These are phyloP conservation scores for Opisthocomus hoazin DNA, from an alignment of 2,113 vertebrate species.

Conservation along the genomic window DNA sequence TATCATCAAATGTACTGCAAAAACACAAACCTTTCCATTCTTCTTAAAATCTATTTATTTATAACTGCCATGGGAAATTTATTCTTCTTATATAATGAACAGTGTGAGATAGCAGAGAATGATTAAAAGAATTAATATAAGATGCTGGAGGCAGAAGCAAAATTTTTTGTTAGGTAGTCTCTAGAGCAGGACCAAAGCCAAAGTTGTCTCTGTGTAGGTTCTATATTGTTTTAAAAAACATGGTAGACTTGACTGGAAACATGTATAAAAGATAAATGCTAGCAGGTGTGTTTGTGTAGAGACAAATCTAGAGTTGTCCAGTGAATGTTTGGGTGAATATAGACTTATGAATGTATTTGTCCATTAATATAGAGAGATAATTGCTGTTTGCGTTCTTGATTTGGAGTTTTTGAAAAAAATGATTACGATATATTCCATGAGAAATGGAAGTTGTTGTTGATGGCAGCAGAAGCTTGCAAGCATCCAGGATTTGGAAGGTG, in stretches of 20 bases:
- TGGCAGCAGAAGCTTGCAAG: not conserved
- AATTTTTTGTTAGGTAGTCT: not conserved
- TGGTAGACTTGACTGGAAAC: not conserved
- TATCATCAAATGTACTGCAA: not conserved
- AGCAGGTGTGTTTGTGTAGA: not conserved
- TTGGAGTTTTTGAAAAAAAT: not conserved
- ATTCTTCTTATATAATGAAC: not conserved
- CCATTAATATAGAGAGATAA: not conserved
- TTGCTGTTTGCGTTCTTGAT: not conserved
- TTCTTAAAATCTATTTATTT: not conserved
- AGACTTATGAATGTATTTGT: not conserved
- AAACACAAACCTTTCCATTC: not conserved
- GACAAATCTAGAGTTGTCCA: not conserved
- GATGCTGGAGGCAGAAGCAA: not conserved
- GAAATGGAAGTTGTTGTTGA: not conserved
- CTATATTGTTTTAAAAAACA: not conserved
- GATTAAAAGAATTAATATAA: not conserved
- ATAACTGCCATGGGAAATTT: not conserved
- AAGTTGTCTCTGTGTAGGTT: not conserved
- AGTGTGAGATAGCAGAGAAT: not conserved
- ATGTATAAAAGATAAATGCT: not conserved
- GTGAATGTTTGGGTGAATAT: not conserved
- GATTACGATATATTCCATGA: not conserved
- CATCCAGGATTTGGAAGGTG: not conserved
- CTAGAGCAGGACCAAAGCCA: not conserved